phyloP scores from a whole-genome alignment of 1,140 invertebrate species.

The Dreissena polymorpha region DNA sequence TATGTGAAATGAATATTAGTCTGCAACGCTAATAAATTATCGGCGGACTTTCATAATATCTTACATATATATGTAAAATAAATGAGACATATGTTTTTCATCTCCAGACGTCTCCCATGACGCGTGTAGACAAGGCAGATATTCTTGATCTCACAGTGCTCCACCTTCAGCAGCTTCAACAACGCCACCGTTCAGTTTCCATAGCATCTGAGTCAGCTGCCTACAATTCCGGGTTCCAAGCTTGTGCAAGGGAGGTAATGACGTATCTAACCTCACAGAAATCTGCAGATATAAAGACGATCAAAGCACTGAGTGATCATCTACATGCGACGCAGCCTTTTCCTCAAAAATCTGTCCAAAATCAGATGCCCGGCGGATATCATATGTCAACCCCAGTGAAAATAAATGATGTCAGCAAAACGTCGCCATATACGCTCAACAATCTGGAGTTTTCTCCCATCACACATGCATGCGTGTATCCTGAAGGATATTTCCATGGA shows the following conservation, averaged over 20 bases:
- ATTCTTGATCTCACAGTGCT: constrained; percentile 28
- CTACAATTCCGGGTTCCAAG: constrained; percentile 10
- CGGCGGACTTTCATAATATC: background rate
- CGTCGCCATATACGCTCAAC: background rate
- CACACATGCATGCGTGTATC: background rate
- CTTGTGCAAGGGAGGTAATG: constrained; percentile 26
- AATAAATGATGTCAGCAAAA: background rate
- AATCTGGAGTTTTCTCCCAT: background rate
- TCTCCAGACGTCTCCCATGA: constrained; percentile 40
- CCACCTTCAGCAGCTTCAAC: constrained; percentile 31
- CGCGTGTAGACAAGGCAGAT: constrained; percentile 46
- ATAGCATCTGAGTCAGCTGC: background rate
- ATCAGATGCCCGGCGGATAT: background rate
- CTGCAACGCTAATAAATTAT: background rate
- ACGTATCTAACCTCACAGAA: background rate
- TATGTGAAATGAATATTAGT: background rate
- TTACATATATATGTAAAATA: background rate
- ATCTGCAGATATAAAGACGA: background rate
- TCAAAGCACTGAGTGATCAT: constrained; percentile 13
- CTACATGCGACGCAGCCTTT: background rate
- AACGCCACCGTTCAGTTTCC: constrained; percentile 10
- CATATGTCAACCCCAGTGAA: constrained; percentile 17
- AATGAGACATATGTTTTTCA: background rate
- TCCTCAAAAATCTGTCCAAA: background rate
- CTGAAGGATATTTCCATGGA: background rate